A percentile compares a stretch with the other conserved stretches of the same genome.
Evolutionary conservation across 1,140 invertebrate genomes (phyloP).

Genomic region (Aethina tumida): DNA sequence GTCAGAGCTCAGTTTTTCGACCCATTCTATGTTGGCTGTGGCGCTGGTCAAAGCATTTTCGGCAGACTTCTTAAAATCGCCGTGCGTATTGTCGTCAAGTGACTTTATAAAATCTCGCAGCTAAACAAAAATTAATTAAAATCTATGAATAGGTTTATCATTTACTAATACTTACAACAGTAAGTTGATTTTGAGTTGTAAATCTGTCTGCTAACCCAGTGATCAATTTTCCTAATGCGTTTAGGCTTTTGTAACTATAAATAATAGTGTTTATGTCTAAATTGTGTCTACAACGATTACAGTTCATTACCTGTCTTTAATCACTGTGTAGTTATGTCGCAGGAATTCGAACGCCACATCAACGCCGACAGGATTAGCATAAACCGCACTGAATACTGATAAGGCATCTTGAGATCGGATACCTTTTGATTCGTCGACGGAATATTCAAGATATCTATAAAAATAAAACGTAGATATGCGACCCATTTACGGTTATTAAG

Average conservation of each 20-base stretch:
- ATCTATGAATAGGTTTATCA: neutral
- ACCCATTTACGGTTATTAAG: neutral
- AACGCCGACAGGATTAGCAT: slow-evolving; percentile 36
- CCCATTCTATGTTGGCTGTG: slow-evolving; percentile 9
- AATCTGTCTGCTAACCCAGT: slow-evolving; percentile 9
- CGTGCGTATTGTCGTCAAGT: slow-evolving; percentile 3
- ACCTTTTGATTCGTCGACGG: slow-evolving; percentile 30
- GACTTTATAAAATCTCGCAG: no score
- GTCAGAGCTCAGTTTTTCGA: slow-evolving; percentile 2
- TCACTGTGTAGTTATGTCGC: no score
- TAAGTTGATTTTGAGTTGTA: slow-evolving; percentile 7
- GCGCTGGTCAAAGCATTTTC: slow-evolving; percentile 1
- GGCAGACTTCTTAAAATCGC: slow-evolving; percentile 3
- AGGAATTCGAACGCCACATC: slow-evolving; percentile 41
- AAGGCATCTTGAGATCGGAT: slow-evolving; percentile 39
- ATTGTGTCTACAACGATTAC: no score
- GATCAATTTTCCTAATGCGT: slow-evolving; percentile 11
- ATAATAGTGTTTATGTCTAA: no score
- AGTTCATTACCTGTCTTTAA: no score
- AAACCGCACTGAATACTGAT: slow-evolving; percentile 36
- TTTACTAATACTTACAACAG: slow-evolving; percentile 5
- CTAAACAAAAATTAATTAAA: slow-evolving; percentile 8
- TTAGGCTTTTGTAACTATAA: slow-evolving; percentile 9
- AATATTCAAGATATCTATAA: slow-evolving; percentile 29
- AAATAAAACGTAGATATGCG: slow-evolving; percentile 5